Percentiles rank a stretch among this genome's conserved stretches.
Conservation (phyloP, 2,113 vertebrate genomes). For the Cheirogaleus medius region DNA sequence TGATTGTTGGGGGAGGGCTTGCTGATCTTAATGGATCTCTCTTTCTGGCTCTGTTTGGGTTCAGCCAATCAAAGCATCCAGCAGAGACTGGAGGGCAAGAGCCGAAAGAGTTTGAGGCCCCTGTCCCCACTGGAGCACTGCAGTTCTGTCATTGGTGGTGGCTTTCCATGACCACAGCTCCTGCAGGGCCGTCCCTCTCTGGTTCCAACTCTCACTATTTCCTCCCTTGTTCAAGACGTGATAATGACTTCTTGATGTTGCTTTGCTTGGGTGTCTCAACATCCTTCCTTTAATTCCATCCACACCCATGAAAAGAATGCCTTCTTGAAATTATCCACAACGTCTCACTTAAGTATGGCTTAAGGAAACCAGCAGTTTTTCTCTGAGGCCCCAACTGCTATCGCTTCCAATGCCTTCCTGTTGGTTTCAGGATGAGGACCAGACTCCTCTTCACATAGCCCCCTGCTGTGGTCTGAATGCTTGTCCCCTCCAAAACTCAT, state of each 20-base stretch:
- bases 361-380: neutral
- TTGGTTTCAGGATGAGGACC: neutral
- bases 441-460: neutral
- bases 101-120: neutral
- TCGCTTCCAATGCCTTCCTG: neutral
- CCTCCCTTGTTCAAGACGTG: neutral
- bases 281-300: neutral
- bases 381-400: neutral
- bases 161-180: neutral
- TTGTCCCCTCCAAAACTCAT: neutral
- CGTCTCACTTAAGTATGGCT: neutral
- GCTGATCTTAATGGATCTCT: neutral
- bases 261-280: neutral
- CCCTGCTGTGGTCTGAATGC: neutral
- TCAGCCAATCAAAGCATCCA: neutral
- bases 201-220: neutral
- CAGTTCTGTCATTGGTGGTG: neutral
- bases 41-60: neutral
- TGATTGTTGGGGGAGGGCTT: neutral
- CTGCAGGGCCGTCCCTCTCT: neutral
- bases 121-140: neutral
- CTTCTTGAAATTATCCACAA: neutral
- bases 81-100: neutral
- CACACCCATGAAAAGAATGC: neutral
- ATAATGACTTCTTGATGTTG: neutral